Evolutionary conservation across 1,140 invertebrate species (phyloP), one percentile per base, ranked within the genome.

Genomic region (Lepidotrigona ventralis): DNA sequence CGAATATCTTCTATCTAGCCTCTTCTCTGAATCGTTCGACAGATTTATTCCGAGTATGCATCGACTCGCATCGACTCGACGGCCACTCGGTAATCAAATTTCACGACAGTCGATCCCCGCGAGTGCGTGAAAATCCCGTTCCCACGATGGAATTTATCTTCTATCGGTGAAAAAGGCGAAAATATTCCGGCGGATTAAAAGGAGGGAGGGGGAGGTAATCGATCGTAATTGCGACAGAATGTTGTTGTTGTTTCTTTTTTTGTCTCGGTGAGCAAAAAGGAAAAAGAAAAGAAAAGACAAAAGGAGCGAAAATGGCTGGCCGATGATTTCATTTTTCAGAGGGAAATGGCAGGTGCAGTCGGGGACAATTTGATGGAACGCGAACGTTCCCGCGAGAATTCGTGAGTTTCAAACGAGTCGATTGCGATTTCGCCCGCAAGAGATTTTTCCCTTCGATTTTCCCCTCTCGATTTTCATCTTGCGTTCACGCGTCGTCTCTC

Each of bases 301-400:
- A 33, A 4, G 14, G 12, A 11, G 21, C 21, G 33, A 3, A n/a
- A n/a, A 33, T 33, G 33, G 33, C 33, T 33, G 33, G 5, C 15
- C 54, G 58, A 12, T 66, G 26, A 77, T 77, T 33, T 33, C 33
- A 66, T 77, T 77, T 77, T 77, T 66, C 33, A 33, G 2, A 12
- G 19, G 9, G 46, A 29, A 33, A 21, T 19, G 19, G 75, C 75
- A 54, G 14, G 63, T 54, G 46, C 46, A 26, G 19, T 21, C 46
- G 5, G 15, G 23, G 12, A 51, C 26, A n/a, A 23, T 76, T 64
- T 19, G 60, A 76, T 53, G 74, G 46, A 26, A 53, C 46, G 60
- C 21, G 56, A 33, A 21, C 21, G n/a, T 19, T 33, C 29, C 19
- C 11, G 29, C 66, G 66, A 29, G 66, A 68, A 68, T 68, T 68